Base-by-base conservation (phyloP, 1,140 invertebrate species). In the Danaus plexippus region DNA sequence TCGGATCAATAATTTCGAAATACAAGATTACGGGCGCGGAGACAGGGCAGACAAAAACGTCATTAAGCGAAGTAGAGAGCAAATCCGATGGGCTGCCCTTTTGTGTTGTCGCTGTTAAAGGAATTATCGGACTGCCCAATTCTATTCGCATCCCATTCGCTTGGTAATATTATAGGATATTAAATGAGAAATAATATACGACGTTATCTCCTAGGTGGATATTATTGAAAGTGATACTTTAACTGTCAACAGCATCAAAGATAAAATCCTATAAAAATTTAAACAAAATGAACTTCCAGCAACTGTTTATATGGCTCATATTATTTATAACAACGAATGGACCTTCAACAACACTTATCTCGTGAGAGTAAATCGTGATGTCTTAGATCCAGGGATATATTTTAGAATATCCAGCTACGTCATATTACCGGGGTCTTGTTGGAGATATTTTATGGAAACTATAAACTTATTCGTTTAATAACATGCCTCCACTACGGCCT, bases 111-210 rank as follows among this genome's bases (percentile, higher is more conserved):
- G 52, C 59, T 58, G 64, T 63, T 67, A 74, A 71, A 67, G 71
- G 72, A 75, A 77, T 77, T 77, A 77, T 75, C 72, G 64, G 70
- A 58, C 52, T 53, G 53, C 68, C 63, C 57, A 74, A 74, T 65
- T 71, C 68, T 59, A 67, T 69, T 69, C 63, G 59, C 60, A 62
- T 54, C 61, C 56, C 53, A 32, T 32, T 32, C 22, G 22, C 22
- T 32, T 22, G 48, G 51, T 57, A 51, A 51, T 45, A 57, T 57
- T 57, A 51, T 18, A 43, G 50, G 41, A 11, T 57, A 57, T 51
- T 50, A 43, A 44, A 52, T 57, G 43, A 1, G 40, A 32, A 32
- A 32, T 32, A 32, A 32, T 32, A 32, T 32, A 8, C 2, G 22
- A 32, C 22, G 22, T 32, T 32, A 32, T 32, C 22, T 32, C 7